These are phyloP conservation scores for Netelia inedita DNA, from an alignment of 2,888 invertebrate species.

Conservation along the genomic window DNA sequence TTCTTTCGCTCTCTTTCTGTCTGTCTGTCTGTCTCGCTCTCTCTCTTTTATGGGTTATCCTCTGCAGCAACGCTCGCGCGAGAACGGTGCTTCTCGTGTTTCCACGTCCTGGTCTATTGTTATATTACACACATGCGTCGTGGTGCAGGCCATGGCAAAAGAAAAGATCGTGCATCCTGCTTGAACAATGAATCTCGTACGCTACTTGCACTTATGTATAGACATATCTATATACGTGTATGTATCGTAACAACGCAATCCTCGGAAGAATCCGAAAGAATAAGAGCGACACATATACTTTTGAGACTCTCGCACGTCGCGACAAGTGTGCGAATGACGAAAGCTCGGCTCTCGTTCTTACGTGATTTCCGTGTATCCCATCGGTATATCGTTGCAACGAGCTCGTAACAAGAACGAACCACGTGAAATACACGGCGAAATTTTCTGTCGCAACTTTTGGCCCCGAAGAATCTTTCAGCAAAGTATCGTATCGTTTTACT, in stretches of 20 bases:
- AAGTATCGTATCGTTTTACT: conserved; percentile 80
- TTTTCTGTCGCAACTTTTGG: conserved; percentile 47
- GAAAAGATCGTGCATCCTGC: conserved; percentile 62
- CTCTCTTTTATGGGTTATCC: conserved; percentile 10
- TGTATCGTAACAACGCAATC: conserved; percentile 25
- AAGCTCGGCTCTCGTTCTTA: conserved; percentile 40
- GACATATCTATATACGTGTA: not conserved
- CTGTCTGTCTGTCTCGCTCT: not conserved
- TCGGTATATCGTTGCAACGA: conserved; percentile 30
- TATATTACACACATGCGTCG: conserved; percentile 43
- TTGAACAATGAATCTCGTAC: conserved; percentile 65
- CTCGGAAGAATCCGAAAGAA: conserved; percentile 17
- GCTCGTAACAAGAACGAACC: not conserved
- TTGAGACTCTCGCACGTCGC: conserved; percentile 32
- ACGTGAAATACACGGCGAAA: conserved; percentile 28
- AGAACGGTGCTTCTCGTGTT: conserved; percentile 60
- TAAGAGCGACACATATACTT: conserved; percentile 15
- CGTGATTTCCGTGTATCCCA: conserved; percentile 45
- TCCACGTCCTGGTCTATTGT: conserved; percentile 67
- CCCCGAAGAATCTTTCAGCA: conserved; percentile 65
- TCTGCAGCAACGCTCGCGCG: conserved; percentile 31
- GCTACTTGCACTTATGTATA: conserved; percentile 17
- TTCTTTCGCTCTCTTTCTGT: conserved; percentile 6
- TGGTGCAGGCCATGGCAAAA: conserved; percentile 34
- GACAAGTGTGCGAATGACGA: conserved; percentile 52